Evolutionary conservation across 2,888 invertebrate species (phyloP).

Genomic region (Euproctis similis): DNA sequence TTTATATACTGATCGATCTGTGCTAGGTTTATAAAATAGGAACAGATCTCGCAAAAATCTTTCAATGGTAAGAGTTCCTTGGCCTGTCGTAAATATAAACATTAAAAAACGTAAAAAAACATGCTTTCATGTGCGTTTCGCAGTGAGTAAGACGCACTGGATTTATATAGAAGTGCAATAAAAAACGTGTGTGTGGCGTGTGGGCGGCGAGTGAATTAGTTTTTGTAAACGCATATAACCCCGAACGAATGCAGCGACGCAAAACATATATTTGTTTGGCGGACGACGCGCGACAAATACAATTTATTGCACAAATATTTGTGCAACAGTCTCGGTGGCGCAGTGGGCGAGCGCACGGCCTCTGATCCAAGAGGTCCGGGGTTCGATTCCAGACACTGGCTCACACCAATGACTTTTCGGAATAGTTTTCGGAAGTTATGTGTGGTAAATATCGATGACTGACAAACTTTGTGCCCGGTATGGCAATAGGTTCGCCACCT

Average conservation of each 20-base stretch:
- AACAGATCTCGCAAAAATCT: not conserved
- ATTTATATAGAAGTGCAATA: slow-evolving; percentile 9
- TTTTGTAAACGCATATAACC: slow-evolving; percentile 11
- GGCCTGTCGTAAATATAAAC: slow-evolving; percentile 1
- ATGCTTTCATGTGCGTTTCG: slow-evolving; percentile 9
- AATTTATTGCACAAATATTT: too few relatives aligned
- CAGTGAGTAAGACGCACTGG: slow-evolving; percentile 6
- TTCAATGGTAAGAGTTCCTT: slow-evolving; percentile 5
- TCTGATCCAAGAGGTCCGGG: too few relatives aligned
- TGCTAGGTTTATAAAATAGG: too few relatives aligned
- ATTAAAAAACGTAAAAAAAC: slow-evolving; percentile 2
- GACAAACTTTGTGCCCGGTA: too few relatives aligned
- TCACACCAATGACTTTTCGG: too few relatives aligned
- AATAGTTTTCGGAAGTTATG: too few relatives aligned
- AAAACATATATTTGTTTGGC: slow-evolving; percentile 3
- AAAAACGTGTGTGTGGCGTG: slow-evolving; percentile 6
- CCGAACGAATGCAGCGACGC: slow-evolving; percentile 6
- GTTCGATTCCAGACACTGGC: too few relatives aligned
- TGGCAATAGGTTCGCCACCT: too few relatives aligned
- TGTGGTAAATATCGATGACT: too few relatives aligned
- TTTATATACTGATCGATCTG: too few relatives aligned
- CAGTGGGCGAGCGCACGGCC: too few relatives aligned
- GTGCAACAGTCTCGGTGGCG: too few relatives aligned
- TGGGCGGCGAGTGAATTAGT: slow-evolving; percentile 13
- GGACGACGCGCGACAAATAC: slow-evolving; percentile 3